Percentiles rank a stretch among this genome's conserved stretches.
phyloP scores from a whole-genome alignment of 1,140 invertebrate species.

The Heliconius melpomene region DNA sequence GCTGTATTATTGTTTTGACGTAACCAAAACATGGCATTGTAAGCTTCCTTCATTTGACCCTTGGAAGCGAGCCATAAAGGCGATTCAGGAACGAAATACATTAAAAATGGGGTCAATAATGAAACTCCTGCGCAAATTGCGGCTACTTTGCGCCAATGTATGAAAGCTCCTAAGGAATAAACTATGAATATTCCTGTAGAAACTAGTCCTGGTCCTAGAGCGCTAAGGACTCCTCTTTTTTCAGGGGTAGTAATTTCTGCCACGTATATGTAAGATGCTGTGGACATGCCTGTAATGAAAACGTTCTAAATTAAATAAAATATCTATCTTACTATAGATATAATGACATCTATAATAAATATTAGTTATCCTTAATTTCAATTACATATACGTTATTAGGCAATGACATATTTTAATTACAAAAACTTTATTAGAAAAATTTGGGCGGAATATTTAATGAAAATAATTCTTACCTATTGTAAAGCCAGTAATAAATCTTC shows the following conservation, averaged over 20 bases:
- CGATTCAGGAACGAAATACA: slow-evolving; percentile 86
- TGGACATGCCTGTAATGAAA: slow-evolving; percentile 81
- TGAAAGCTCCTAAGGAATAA: slow-evolving; percentile 83
- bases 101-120: slow-evolving; percentile 81
- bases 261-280: slow-evolving; percentile 83
- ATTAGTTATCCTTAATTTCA: too few relatives aligned
- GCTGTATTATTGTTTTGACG: slow-evolving; percentile 81
- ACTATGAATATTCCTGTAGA: slow-evolving; percentile 85
- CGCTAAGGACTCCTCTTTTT: slow-evolving; percentile 81
- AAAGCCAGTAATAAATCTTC: slow-evolving; percentile 88
- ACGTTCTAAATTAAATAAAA: neutral
- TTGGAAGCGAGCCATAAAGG: slow-evolving; percentile 84
- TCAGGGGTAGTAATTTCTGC: slow-evolving; percentile 82
- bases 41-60: slow-evolving; percentile 81
- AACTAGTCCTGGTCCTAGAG: slow-evolving; percentile 84
- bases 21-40: slow-evolving; percentile 82
- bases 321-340: neutral
- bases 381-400: too few relatives aligned
- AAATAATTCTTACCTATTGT: slow-evolving; percentile 82
- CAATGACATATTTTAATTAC: too few relatives aligned
- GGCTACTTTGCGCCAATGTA: slow-evolving; percentile 84
- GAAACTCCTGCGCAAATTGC: slow-evolving; percentile 83
- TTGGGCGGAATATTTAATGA: neutral
- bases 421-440: too few relatives aligned
- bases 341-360: too few relatives aligned